Evolutionary conservation across 2,888 invertebrate species (phyloP).

Genomic region (Euproctis similis): DNA sequence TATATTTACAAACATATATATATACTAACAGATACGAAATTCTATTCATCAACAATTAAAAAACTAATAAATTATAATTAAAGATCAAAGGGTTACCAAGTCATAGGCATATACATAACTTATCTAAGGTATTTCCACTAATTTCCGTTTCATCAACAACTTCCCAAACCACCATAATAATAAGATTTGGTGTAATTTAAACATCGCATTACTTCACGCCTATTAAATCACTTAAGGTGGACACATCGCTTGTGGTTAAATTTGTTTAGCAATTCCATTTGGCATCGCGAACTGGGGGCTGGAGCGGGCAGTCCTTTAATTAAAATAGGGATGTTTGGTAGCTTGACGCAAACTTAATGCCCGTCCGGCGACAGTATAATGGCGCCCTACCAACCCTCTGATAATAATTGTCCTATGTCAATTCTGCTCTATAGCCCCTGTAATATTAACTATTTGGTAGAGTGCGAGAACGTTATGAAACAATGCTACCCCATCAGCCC

Average conservation of each 20-base stretch:
- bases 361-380: constrained; percentile 62
- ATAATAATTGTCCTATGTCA: constrained; percentile 70
- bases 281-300: constrained; percentile 48
- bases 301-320: constrained; percentile 72
- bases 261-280: constrained; percentile 75
- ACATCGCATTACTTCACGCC: constrained; percentile 70
- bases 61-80: constrained; percentile 3
- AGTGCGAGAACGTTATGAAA: constrained; percentile 25
- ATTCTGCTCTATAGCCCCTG: constrained; percentile 45
- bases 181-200: constrained; percentile 58
- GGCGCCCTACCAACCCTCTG: constrained; percentile 53
- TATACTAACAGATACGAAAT: not conserved
- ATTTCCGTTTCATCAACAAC: constrained; percentile 21
- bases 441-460: constrained; percentile 29
- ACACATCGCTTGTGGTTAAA: constrained; percentile 72
- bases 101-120: constrained; percentile 13
- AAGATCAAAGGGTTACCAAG: constrained; percentile 17
- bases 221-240: constrained; percentile 77
- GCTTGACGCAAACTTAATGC: constrained; percentile 69
- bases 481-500: too few species aligned
- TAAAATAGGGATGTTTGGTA: constrained; percentile 69
- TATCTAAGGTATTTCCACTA: constrained; percentile 20
- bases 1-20: too few species aligned
- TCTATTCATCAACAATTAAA: not conserved
- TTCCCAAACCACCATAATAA: too few species aligned